Evolutionary conservation across 2,113 vertebrate species (phyloP).

Genomic region (Pachycephala philippinensis): DNA sequence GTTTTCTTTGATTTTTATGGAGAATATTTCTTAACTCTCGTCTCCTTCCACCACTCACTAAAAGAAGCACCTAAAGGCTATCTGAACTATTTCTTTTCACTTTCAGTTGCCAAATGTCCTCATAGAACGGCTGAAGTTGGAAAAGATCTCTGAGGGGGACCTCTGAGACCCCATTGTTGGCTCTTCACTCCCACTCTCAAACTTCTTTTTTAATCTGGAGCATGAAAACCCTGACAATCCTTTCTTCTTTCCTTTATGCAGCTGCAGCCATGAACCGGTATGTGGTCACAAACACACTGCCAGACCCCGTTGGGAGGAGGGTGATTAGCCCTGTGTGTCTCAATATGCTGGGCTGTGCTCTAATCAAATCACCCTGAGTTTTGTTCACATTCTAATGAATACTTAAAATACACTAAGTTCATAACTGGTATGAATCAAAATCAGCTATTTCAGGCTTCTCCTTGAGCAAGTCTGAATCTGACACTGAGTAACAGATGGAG

Average conservation of each 20-base stretch:
- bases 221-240: neutral
- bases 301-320: neutral
- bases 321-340: neutral
- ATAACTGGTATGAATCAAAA: neutral
- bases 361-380: neutral
- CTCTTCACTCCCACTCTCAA: neutral
- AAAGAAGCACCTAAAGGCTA: neutral
- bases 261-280: neutral
- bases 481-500: neutral
- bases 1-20: neutral
- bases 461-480: neutral
- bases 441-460: neutral
- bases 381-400: neutral
- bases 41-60: neutral
- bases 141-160: neutral
- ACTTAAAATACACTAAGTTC: neutral
- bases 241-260: neutral
- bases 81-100: neutral
- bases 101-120: neutral
- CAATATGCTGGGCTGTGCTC: neutral
- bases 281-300: fast-evolving
- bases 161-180: neutral
- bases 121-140: neutral
- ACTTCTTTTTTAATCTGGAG: neutral
- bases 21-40: neutral